phyloP scores from a whole-genome alignment of 2,888 invertebrate genomes.

The Auanema freiburgensis region DNA sequence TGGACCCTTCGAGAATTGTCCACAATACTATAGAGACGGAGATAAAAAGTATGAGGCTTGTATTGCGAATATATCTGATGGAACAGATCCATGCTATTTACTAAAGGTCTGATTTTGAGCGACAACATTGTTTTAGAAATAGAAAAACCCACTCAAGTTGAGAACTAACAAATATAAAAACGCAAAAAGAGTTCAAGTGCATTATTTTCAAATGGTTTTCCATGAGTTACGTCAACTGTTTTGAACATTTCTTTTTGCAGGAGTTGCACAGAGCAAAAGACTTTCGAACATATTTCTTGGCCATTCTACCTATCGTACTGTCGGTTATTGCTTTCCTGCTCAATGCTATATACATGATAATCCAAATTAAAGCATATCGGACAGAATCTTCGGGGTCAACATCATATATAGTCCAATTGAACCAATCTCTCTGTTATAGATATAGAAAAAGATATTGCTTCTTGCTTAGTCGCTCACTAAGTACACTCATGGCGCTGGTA shows the following conservation, averaged over 20 bases:
- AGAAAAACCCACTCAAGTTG: neutral
- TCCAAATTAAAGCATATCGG: conserved; percentile 27
- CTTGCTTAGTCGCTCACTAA: conserved; percentile 49
- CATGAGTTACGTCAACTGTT: neutral
- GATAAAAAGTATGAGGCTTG: conserved; percentile 39
- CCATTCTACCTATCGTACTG: conserved; percentile 54
- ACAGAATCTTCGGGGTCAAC: conserved; percentile 28
- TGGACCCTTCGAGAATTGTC: conserved; percentile 8
- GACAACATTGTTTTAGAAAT: neutral
- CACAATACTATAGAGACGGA: conserved; percentile 8
- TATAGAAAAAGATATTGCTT: conserved; percentile 55
- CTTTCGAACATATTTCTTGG: conserved; percentile 57
- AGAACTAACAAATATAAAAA: neutral
- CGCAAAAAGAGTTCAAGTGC: neutral
- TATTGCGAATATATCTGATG: conserved; percentile 18
- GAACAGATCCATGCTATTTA: conserved; percentile 30
- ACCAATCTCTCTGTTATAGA: conserved; percentile 28
- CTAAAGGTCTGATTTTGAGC: conserved; percentile 21
- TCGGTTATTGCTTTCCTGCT: conserved; percentile 50
- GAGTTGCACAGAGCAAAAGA: conserved; percentile 58
- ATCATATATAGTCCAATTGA: neutral
- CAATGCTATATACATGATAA: conserved; percentile 47
- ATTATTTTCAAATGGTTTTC: neutral
- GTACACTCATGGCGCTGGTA: conserved; percentile 49
- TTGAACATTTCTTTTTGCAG: conserved; percentile 20